Percentiles rank a stretch among this genome's conserved stretches.
Conservation (phyloP, 2,797 vertebrate species). For the Crypturellus tataupa region DNA sequence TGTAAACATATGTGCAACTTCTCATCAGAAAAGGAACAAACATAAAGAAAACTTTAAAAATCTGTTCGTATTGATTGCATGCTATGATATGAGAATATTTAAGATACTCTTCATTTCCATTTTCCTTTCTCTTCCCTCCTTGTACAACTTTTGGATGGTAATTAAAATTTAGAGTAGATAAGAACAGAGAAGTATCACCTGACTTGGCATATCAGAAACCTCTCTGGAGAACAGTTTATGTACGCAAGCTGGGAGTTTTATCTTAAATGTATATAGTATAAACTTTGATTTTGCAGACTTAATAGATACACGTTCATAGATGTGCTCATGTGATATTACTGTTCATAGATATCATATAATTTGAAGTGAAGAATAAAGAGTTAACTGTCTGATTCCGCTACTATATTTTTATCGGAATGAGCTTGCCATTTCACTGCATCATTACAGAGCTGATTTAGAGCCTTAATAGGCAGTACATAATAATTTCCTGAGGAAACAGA, state of each 20-base stretch:
- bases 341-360: background rate
- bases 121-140: background rate
- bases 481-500: background rate
- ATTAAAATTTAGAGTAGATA: background rate
- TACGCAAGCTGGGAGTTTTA: background rate
- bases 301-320: background rate
- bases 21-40: background rate
- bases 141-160: background rate
- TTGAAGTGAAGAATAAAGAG: background rate
- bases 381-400: background rate
- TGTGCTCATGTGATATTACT: accelerated
- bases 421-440: background rate
- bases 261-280: background rate
- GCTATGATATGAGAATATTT: background rate
- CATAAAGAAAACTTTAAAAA: background rate
- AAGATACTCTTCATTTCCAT: background rate
- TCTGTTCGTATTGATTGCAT: background rate
- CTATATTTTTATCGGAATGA: constrained; percentile 16
- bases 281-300: constrained; percentile 2
- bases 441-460: constrained; percentile 26
- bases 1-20: background rate
- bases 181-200: background rate
- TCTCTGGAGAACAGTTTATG: background rate
- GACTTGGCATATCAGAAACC: background rate
- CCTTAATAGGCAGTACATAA: background rate